A percentile compares a stretch with the other conserved stretches of the same genome.
Conservation (phyloP, 2,113 vertebrate species). For the Seriola rivoliana region DNA sequence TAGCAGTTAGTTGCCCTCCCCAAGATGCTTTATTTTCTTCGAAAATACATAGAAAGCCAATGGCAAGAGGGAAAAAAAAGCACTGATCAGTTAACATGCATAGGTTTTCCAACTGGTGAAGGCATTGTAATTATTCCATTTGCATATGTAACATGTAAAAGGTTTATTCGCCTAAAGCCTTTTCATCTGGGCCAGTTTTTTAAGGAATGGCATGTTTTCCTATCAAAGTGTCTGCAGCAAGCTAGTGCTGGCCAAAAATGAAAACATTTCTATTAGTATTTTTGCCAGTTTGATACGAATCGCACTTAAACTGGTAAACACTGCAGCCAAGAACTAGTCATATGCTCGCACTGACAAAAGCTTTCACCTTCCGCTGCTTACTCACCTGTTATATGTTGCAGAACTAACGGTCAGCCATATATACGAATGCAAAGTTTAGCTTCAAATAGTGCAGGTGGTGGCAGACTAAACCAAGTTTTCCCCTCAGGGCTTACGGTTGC, state of each 20-base stretch:
- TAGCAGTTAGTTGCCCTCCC: conserved; percentile 28
- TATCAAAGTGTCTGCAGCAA: background rate
- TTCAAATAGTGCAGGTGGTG: background rate
- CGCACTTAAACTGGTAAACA: background rate
- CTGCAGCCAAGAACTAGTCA: background rate
- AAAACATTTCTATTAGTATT: background rate
- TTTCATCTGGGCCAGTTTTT: background rate
- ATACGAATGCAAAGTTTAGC: background rate
- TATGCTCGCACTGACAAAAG: background rate
- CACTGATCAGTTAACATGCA: background rate
- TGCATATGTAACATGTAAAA: background rate
- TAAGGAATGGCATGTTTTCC: background rate
- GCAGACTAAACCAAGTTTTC: background rate
- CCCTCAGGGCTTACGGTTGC: background rate
- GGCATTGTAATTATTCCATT: background rate
- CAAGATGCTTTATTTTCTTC: conserved; percentile 21
- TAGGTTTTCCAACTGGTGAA: background rate
- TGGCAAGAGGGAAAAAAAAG: background rate
- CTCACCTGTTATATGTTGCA: background rate
- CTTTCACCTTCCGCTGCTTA: background rate
- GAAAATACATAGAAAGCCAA: conserved; percentile 3
- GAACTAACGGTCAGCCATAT: background rate
- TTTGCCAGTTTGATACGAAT: background rate
- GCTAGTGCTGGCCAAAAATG: background rate
- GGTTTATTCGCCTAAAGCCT: background rate